Evolutionary conservation across 2,113 vertebrate species (phyloP).

Genomic region (Sebastes fasciatus): DNA sequence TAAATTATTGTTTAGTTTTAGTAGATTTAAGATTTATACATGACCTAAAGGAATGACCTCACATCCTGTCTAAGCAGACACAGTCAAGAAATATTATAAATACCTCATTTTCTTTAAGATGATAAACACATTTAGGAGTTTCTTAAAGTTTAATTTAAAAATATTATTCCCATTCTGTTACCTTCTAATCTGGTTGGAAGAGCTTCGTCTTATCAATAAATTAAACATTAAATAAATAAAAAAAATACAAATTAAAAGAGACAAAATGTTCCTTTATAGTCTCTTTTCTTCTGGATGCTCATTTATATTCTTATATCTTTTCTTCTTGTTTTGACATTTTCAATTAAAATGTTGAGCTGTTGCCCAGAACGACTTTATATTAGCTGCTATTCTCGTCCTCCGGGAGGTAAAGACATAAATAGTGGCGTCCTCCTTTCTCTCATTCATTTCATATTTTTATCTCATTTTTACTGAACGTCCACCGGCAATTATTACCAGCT

Average conservation of each 20-base stretch:
- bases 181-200: neutral
- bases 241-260: neutral
- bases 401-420: slow-evolving; percentile 47
- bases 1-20: too few relatives aligned
- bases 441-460: slow-evolving; percentile 66
- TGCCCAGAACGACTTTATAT: slow-evolving; percentile 20
- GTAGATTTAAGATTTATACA: too few relatives aligned
- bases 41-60: too few relatives aligned
- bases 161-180: neutral
- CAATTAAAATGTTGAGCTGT: slow-evolving; percentile 53
- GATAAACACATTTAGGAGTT: neutral
- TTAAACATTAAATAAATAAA: neutral
- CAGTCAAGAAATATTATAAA: too few relatives aligned
- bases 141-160: slow-evolving; percentile 23
- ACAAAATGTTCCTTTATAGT: neutral
- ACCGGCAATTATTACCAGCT: slow-evolving; percentile 69
- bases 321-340: slow-evolving; percentile 57
- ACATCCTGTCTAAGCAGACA: too few relatives aligned
- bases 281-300: neutral
- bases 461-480: slow-evolving; percentile 64
- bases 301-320: slow-evolving; percentile 9
- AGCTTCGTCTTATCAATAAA: slow-evolving; percentile 5
- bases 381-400: slow-evolving; percentile 43
- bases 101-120: neutral
- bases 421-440: slow-evolving; percentile 28